phyloP scores from a whole-genome alignment of 2,113 vertebrate genomes.

The Rattus rattus region DNA sequence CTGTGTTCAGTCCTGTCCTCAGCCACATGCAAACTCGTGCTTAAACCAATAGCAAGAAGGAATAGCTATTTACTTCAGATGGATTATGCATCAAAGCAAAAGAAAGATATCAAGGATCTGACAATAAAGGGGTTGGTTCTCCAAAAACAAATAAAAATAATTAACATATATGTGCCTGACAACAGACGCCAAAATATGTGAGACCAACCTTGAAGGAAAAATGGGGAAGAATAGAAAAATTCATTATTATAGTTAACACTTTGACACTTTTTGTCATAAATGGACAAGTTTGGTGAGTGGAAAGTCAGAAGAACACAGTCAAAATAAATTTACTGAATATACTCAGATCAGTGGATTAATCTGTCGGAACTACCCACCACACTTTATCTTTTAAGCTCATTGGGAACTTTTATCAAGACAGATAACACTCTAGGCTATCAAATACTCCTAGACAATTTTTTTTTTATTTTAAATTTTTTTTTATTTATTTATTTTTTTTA shows the following conservation, averaged over 20 bases:
- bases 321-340: not conserved
- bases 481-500: not conserved
- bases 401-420: not conserved
- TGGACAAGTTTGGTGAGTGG: not conserved
- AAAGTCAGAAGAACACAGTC: not conserved
- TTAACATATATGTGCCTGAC: not conserved
- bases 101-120: not conserved
- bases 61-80: not conserved
- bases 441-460: not conserved
- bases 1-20: not conserved
- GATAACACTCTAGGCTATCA: not conserved
- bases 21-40: not conserved
- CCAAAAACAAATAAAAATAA: not conserved
- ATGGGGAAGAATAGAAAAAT: not conserved
- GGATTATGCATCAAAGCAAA: not conserved
- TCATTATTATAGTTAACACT: too few species aligned
- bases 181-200: not conserved
- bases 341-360: not conserved
- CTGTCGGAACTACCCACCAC: not conserved
- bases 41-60: not conserved
- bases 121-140: not conserved
- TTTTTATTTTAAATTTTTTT: too few species aligned
- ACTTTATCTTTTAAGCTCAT: not conserved
- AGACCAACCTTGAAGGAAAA: not conserved
- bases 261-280: not conserved